These are phyloP conservation scores for Coranthus polyacanthus DNA, from an alignment of 2,797 vertebrate genomes.

Conservation along the genomic window DNA sequence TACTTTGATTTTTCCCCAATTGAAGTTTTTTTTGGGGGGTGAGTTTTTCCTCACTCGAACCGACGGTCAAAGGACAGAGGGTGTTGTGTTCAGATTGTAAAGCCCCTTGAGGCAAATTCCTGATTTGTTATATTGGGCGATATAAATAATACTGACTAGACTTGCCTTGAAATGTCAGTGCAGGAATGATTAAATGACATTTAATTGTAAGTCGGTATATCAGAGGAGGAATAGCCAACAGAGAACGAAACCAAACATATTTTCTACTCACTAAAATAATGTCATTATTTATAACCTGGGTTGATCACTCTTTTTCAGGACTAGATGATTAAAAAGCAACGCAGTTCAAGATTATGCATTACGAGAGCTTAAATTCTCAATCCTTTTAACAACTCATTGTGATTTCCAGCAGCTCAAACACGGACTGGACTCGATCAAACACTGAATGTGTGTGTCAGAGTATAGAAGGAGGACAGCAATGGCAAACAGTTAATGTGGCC, in stretches of 20 bases:
- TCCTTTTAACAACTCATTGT: slow-evolving; percentile 2
- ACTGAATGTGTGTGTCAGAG: slow-evolving; percentile 24
- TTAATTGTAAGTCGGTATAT: slow-evolving; percentile 9
- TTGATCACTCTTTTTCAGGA: background rate
- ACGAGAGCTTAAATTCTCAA: background rate
- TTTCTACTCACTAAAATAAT: background rate
- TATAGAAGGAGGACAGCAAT: slow-evolving; percentile 15
- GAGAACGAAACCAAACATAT: slow-evolving; percentile 13
- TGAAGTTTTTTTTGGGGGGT: no score
- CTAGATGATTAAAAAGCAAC: background rate
- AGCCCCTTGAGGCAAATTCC: no score
- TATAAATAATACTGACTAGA: no score
- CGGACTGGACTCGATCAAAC: slow-evolving; percentile 12
- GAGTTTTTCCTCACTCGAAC: no score
- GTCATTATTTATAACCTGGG: background rate
- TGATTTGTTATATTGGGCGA: no score
- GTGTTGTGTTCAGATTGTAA: no score
- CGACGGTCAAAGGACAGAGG: no score
- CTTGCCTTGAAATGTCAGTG: no score
- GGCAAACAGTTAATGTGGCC: slow-evolving; percentile 27
- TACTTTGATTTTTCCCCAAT: no score
- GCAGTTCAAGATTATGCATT: background rate
- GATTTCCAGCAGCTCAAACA: slow-evolving; percentile 26
- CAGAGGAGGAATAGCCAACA: background rate
- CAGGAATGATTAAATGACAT: slow-evolving; percentile 22